Percentiles rank a stretch among this genome's conserved stretches.
Conservation (phyloP, 1,140 invertebrate genomes). For the Ips nitidus region DNA sequence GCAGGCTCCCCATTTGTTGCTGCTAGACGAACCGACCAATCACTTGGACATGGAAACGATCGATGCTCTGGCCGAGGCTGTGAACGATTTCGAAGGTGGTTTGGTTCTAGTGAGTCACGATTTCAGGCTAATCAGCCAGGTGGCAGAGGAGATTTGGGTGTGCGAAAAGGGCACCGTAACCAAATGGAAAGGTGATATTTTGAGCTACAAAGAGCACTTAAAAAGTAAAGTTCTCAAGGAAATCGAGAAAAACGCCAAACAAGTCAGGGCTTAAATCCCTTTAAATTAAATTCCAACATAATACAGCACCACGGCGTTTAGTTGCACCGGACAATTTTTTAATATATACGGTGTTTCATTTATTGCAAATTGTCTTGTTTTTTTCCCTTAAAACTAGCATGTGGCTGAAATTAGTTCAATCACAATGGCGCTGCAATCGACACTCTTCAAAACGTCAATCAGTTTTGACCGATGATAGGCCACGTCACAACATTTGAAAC, state of each 20-base stretch:
- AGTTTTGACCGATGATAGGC: too few species aligned
- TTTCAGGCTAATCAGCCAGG: conserved; percentile 97
- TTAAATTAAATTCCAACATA: too few species aligned
- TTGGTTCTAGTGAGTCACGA: conserved; percentile 98
- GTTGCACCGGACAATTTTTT: too few species aligned
- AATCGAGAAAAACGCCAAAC: conserved; percentile 49
- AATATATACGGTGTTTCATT: too few species aligned
- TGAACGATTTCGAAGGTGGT: conserved; percentile 97
- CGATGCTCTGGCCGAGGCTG: conserved; percentile 95
- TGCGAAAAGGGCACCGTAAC: conserved; percentile 96
- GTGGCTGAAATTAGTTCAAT: too few species aligned
- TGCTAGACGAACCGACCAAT: conserved; percentile 98
- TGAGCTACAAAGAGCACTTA: conserved; percentile 94
- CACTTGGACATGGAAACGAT: conserved; percentile 99
- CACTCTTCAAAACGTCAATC: too few species aligned
- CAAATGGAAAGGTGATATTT: conserved; percentile 96
- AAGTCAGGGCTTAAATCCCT: background rate
- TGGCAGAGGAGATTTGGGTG: conserved; percentile 98
- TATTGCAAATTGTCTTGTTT: too few species aligned
- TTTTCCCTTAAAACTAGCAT: too few species aligned
- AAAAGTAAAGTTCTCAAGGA: conserved; percentile 79
- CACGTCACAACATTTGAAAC: conserved; percentile 6
- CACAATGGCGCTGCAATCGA: too few species aligned
- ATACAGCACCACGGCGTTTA: too few species aligned
- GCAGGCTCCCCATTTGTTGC: conserved; percentile 90